Evolutionary conservation across 2,113 vertebrate species (phyloP).

Genomic region (Pontoporia blainvillei): DNA sequence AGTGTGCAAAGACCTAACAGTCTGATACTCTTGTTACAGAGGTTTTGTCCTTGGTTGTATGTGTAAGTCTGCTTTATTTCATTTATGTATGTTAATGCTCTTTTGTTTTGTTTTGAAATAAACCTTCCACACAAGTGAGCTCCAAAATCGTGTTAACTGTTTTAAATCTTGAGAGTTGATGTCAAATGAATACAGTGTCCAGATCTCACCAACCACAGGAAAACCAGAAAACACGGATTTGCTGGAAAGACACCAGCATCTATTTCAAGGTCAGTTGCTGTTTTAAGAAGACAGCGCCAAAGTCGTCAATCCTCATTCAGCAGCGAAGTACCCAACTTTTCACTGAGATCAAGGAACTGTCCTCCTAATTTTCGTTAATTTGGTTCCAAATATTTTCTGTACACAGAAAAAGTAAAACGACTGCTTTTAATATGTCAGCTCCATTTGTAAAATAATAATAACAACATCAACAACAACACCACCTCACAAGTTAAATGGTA

Average conservation of each 20-base stretch:
- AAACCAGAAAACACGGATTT: neutral
- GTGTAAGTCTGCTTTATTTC: neutral
- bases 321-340: neutral
- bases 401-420: neutral
- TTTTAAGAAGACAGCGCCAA: neutral
- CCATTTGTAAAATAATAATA: neutral
- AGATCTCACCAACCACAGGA: neutral
- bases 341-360: neutral
- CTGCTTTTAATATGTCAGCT: neutral
- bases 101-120: conserved; percentile 35
- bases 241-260: neutral
- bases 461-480: neutral
- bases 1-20: neutral
- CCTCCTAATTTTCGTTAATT: neutral
- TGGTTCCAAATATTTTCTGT: neutral
- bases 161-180: neutral
- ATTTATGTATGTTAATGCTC: neutral
- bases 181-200: neutral
- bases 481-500: neutral
- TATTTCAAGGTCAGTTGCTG: neutral
- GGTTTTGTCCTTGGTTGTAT: neutral
- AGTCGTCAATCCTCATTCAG: neutral
- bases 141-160: neutral
- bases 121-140: neutral
- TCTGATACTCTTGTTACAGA: neutral